A percentile compares a stretch with the other conserved stretches of the same genome.
Evolutionary conservation across 2,113 vertebrate genomes (phyloP).

Genomic region (Sebastes fasciatus): DNA sequence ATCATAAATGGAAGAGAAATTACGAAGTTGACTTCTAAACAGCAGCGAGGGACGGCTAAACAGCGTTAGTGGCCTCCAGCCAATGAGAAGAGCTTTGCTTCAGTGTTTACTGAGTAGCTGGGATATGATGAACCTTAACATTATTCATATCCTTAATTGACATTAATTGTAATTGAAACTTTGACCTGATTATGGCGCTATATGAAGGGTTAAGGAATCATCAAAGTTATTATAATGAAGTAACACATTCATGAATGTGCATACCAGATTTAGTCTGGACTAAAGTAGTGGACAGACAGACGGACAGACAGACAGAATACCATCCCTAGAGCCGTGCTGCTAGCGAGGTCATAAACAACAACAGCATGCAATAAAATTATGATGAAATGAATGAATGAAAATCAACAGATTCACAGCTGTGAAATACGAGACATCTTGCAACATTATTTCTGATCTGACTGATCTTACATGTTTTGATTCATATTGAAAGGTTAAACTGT

Average conservation of each 20-base stretch:
- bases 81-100: not conserved
- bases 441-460: not conserved
- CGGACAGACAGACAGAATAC: not conserved
- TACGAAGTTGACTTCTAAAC: not conserved
- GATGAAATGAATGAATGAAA: no score
- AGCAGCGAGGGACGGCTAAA: not conserved
- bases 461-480: not conserved
- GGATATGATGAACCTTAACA: not conserved
- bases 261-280: not conserved
- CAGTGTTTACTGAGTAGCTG: not conserved
- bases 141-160: not conserved
- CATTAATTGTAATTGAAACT: not conserved
- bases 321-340: not conserved
- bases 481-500: not conserved
- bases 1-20: constrained; percentile 1
- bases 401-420: not conserved
- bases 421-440: not conserved
- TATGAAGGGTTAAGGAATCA: not conserved
- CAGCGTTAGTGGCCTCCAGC: not conserved
- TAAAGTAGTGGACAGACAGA: not conserved
- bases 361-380: not conserved
- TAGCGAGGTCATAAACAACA: not conserved
- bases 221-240: not conserved
- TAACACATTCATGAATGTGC: not conserved
- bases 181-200: not conserved